Evolutionary conservation across 2,888 invertebrate genomes (phyloP), one percentile per base, ranked within the genome.

Genomic region (Autographa pulchrina): DNA sequence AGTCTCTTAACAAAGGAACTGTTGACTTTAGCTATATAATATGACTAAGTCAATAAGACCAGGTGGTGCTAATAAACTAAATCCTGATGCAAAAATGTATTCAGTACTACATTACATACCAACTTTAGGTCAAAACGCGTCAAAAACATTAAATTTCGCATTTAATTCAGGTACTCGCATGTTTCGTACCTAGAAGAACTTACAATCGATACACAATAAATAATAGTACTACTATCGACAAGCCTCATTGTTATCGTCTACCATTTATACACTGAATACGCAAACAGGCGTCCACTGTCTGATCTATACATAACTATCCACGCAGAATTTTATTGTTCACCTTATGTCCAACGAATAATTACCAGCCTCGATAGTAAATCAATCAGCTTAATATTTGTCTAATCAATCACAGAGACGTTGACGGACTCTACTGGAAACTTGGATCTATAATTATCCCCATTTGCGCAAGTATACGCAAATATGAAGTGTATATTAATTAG

Each of bases 401-500:
- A 75, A 79, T 56, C 31, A 54, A 25, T 59, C 31, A 54, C 58
- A 25, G n/a, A 58, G n/a, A 14, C 56, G 56, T 38, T 56, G 35
- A 4, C 48, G 52, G n/a, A 48, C 35, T 70, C 25, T 14, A 52
- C 16, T 62, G 58, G 20, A 65, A 58, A 62, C 9, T 1, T 52
- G 43, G 25, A 62, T 25, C 35, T 4, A 62, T 16, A 38, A 35
- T 67, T 62, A 6, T 65, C 54, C 54, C 13, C 41, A 67, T 62
- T 62, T 43, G 9, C 16, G 62, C 54, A 63, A 9, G 43, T 64
- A 72, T 72, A 76, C 35, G 64, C 69, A 65, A 65, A 38, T 7
- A 60, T 77, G 20, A 61, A 70, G 65, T 69, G 41, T 63, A 62
- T 69, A 65, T 67, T 56, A 32, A 70, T 73, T 73, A 76, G 60